Percentiles rank a stretch among this genome's conserved stretches.
Evolutionary conservation across 2,113 vertebrate species (phyloP).

Genomic region (Etheostoma spectabile): DNA sequence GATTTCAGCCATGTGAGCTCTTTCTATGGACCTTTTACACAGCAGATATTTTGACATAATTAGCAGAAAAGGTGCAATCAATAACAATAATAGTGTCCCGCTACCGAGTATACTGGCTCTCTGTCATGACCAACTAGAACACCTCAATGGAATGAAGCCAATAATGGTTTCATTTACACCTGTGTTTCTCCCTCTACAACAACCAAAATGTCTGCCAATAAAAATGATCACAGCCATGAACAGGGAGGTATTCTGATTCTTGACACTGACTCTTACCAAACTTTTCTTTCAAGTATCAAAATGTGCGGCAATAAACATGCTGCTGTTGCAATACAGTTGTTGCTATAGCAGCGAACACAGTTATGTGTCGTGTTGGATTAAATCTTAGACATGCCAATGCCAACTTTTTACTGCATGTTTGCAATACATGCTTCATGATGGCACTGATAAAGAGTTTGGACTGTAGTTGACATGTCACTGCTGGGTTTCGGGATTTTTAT

Average conservation of each 20-base stretch:
- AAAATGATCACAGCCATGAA: background rate
- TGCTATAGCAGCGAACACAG: background rate
- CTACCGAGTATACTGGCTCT: background rate
- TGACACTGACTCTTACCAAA: background rate
- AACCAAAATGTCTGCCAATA: conserved; percentile 1
- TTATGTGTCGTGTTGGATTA: background rate
- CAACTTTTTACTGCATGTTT: background rate
- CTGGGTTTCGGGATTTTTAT: background rate
- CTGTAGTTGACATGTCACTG: background rate
- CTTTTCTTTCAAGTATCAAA: background rate
- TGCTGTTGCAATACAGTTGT: background rate
- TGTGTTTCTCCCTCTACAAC: background rate
- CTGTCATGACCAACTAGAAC: background rate
- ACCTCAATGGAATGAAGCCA: background rate
- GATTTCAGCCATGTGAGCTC: background rate
- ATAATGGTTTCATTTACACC: background rate
- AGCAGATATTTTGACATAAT: background rate
- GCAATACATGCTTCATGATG: background rate
- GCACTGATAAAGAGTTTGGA: background rate
- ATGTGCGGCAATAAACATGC: background rate
- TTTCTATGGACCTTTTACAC: background rate
- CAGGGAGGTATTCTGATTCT: background rate
- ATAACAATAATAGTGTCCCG: background rate
- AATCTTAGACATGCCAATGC: background rate
- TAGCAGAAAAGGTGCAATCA: background rate